Evolutionary conservation across 2,888 invertebrate genomes (phyloP).

Genomic region (Sesamia inferens): DNA sequence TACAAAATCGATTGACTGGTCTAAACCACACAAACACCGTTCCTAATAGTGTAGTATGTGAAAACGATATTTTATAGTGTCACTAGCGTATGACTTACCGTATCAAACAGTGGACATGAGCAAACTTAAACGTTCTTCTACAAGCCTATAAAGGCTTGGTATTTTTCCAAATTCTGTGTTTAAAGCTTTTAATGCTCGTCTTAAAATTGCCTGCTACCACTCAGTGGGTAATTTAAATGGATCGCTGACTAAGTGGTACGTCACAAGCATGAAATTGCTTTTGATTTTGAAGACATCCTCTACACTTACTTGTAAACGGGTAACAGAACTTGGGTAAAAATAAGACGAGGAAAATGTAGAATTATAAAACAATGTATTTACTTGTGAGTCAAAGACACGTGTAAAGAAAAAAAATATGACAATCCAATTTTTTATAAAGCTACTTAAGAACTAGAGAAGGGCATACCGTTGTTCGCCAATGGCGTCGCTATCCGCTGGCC

Average conservation of each 20-base stretch:
- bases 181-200: conserved; percentile 52
- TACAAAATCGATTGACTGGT: too few relatives aligned
- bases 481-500: too few relatives aligned
- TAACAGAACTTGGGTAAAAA: too few relatives aligned
- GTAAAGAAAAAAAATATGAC: too few relatives aligned
- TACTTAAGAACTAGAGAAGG: too few relatives aligned
- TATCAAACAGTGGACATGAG: conserved; percentile 11
- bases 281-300: conserved; percentile 14
- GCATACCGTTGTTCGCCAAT: too few relatives aligned
- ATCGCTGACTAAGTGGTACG: conserved; percentile 3
- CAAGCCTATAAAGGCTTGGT: conserved; percentile 62
- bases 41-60: background rate
- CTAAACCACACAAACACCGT: background rate
- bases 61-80: background rate
- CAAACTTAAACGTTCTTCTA: conserved; percentile 58
- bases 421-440: too few relatives aligned
- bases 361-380: too few relatives aligned
- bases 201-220: conserved; percentile 24
- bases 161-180: conserved; percentile 57
- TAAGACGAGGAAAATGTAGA: too few relatives aligned
- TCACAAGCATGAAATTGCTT: conserved; percentile 19
- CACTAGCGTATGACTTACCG: background rate
- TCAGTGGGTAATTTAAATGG: conserved; percentile 18
- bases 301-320: background rate
- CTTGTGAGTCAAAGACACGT: too few relatives aligned